Conservation (phyloP, 2,888 invertebrate species). For the Byasa hedistus region DNA sequence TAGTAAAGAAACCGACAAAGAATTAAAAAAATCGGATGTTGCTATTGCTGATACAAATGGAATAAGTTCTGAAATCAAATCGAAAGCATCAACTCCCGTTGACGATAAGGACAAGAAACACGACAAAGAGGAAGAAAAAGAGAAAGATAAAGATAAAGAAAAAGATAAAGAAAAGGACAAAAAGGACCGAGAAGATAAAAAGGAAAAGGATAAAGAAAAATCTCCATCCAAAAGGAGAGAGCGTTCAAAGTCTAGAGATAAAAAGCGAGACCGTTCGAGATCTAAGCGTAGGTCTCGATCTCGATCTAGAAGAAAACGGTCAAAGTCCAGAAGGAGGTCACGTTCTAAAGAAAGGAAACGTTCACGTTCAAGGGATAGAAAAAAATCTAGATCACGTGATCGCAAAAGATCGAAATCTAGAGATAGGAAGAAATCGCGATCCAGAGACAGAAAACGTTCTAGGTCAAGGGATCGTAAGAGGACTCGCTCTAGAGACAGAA, state of each 20-base stretch:
- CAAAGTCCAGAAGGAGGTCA: constrained; percentile 66
- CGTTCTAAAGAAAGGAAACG: constrained; percentile 70
- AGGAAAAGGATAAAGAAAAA: constrained; percentile 52
- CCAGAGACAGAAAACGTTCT: constrained; percentile 72
- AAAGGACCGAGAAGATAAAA: constrained; percentile 32
- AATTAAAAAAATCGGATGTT: constrained; percentile 52
- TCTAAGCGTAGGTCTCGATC: constrained; percentile 83
- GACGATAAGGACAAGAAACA: constrained; percentile 49
- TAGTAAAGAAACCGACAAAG: constrained; percentile 45
- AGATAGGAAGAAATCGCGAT: constrained; percentile 70
- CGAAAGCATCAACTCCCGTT: constrained; percentile 56
- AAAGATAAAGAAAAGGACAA: constrained; percentile 34
- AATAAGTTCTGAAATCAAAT: constrained; percentile 51
- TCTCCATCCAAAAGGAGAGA: constrained; percentile 71
- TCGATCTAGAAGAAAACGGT: constrained; percentile 71
- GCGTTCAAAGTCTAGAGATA: constrained; percentile 68
- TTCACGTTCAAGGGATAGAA: constrained; percentile 75
- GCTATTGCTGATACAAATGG: constrained; percentile 57
- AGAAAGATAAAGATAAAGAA: constrained; percentile 38
- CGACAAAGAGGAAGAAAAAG: constrained; percentile 20
- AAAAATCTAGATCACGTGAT: constrained; percentile 80
- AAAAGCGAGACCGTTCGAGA: constrained; percentile 74
- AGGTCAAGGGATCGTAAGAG: constrained; percentile 71
- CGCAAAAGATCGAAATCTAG: constrained; percentile 79
- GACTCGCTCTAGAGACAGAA: constrained; percentile 67